Percentiles rank a stretch among this genome's conserved stretches.
Evolutionary conservation across 2,113 vertebrate species (phyloP).

Genomic region (Bubalus kerabau): DNA sequence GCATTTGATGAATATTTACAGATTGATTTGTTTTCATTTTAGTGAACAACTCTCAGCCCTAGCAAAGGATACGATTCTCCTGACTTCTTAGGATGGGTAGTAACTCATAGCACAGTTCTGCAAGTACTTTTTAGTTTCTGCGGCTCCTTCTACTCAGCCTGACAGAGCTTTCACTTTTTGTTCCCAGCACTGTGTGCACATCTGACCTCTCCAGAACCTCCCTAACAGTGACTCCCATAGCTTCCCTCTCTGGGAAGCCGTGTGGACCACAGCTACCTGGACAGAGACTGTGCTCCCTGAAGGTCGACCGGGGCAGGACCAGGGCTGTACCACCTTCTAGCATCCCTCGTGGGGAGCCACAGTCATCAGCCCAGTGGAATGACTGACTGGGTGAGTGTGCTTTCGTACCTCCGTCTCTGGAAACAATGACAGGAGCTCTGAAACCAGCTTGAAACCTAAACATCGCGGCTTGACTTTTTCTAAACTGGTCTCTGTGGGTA

Average conservation of each 20-base stretch:
- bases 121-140: neutral
- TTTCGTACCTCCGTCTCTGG: neutral
- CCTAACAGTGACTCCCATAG: neutral
- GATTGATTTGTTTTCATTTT: neutral
- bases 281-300: neutral
- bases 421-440: conserved; percentile 65
- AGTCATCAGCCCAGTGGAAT: conserved; percentile 22
- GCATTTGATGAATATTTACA: neutral
- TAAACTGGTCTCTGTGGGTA: conserved; percentile 59
- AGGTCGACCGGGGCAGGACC: fast-evolving
- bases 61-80: neutral
- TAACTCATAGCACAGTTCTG: neutral
- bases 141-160: neutral
- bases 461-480: conserved; percentile 54
- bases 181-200: neutral
- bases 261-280: neutral
- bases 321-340: neutral
- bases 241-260: neutral
- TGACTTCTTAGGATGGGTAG: fast-evolving
- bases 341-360: neutral
- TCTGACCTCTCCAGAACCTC: neutral
- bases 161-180: conserved; percentile 40
- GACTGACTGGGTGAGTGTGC: neutral
- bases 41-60: neutral
- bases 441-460: conserved; percentile 58